A percentile compares a stretch with the other conserved stretches of the same genome.
Conservation (phyloP, 2,113 vertebrate genomes). For the Zosterops hypoxanthus region DNA sequence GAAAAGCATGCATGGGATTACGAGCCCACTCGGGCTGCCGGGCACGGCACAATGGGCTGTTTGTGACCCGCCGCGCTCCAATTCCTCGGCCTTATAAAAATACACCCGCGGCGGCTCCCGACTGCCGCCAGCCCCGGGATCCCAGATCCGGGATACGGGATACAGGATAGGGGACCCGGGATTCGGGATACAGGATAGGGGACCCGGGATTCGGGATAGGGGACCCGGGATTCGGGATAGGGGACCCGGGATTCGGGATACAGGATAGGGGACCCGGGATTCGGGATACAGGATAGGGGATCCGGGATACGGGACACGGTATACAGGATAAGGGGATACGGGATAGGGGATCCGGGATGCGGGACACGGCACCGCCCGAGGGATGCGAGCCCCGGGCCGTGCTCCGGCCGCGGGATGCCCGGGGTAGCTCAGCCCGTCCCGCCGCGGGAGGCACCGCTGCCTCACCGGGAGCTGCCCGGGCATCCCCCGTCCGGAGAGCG, state of each 20-base stretch:
- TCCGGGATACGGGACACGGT: background rate
- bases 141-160: no score
- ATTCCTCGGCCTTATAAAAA: fast-evolving
- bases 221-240: no score
- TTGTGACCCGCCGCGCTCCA: background rate
- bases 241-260: no score
- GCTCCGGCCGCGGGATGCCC: background rate
- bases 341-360: background rate
- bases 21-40: background rate
- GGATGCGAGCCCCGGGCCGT: background rate
- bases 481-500: no score
- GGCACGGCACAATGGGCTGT: background rate
- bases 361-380: background rate
- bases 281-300: background rate
- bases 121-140: background rate
- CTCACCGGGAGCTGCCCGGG: background rate
- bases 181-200: no score
- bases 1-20: background rate
- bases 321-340: background rate
- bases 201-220: no score
- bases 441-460: background rate
- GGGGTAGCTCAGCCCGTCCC: background rate
- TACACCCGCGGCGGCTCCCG: background rate
- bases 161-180: no score
- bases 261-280: no score